Base-by-base conservation (phyloP, 1,140 invertebrate species). In the Magallana angulata region DNA sequence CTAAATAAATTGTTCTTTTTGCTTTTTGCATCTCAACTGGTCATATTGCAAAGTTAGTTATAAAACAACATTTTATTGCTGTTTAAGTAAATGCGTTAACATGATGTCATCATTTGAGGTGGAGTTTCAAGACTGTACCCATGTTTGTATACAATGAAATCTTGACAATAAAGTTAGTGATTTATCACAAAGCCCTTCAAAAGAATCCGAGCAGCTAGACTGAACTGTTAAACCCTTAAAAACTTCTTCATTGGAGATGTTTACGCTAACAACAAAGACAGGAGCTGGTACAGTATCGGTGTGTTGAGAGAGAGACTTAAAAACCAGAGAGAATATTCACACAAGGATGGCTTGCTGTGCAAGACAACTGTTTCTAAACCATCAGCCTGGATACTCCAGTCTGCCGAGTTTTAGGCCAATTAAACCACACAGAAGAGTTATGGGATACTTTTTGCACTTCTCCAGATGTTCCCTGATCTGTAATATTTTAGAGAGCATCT, bases 161-260 rank as follows among this genome's bases (percentile, higher is more conserved):
- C 68, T 12, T 76, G 68, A 76, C 68, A 76, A 76, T 76, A 71
- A 71, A 24, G 7, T 8, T 76, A 30, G 68, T 76, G 68, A 76
- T 76, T 76, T 76, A 76, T 76, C 68, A 76, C 8, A 12, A 12
- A 76, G 68, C 24, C 24, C 68, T 76, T 76, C 68, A 76, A 76
- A 76, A 76, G 24, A 76, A 30, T 30, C 64, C 64, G 30, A 24
- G 18, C 68, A 76, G 68, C 11, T 76, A 30, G 18, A 36, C 4
- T 76, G 68, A 76, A 76, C 68, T 76, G 68, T 76, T 76, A 76
- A 76, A 76, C 68, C 68, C 36, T 76, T 76, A 76, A 48, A 48
- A 76, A 76, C 68, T 76, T 76, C 68, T 76, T 76, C 68, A 76
- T 30, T 76, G 68, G 68, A 76, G 68, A 76, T 76, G 68, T 76